Evolutionary conservation across 64 coral and sea anemone species (phyloP).

Genomic region (Pocillopora verrucosa): DNA sequence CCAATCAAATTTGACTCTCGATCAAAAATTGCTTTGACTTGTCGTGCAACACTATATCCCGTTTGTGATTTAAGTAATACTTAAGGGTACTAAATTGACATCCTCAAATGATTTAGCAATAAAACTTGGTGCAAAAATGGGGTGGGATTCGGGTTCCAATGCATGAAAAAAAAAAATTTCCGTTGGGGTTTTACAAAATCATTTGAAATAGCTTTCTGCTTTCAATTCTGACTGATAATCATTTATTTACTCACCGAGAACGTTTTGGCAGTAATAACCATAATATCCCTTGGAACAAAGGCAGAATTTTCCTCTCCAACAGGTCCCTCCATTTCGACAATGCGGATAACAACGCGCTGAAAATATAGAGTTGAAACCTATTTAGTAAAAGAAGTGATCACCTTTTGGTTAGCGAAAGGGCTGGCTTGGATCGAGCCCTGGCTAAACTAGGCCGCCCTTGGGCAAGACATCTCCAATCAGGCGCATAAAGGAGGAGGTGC

Average conservation of each 20-base stretch:
- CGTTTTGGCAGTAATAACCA: slow-evolving; percentile 66
- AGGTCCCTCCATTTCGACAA: slow-evolving; percentile 77
- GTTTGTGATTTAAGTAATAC: too few relatives aligned
- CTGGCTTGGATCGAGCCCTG: too few relatives aligned
- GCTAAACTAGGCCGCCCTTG: too few relatives aligned
- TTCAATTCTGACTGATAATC: background rate
- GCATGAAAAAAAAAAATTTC: background rate
- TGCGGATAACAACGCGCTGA: slow-evolving; percentile 72
- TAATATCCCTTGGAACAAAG: slow-evolving; percentile 47
- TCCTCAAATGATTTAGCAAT: too few relatives aligned
- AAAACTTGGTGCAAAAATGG: too few relatives aligned
- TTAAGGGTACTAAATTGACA: too few relatives aligned
- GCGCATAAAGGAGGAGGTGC: too few relatives aligned
- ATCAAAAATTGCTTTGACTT: too few relatives aligned
- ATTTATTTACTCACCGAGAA: slow-evolving; percentile 35
- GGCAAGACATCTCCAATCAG: too few relatives aligned
- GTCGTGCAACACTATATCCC: too few relatives aligned
- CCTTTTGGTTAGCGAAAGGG: background rate
- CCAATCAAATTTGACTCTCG: too few relatives aligned
- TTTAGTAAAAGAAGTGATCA: background rate
- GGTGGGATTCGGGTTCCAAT: background rate
- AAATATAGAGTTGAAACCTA: background rate
- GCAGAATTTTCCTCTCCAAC: slow-evolving; percentile 69
- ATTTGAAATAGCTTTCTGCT: background rate
- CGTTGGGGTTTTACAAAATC: background rate